Conservation (phyloP, 2,888 invertebrate genomes). For the Lacanobia oleracea region DNA sequence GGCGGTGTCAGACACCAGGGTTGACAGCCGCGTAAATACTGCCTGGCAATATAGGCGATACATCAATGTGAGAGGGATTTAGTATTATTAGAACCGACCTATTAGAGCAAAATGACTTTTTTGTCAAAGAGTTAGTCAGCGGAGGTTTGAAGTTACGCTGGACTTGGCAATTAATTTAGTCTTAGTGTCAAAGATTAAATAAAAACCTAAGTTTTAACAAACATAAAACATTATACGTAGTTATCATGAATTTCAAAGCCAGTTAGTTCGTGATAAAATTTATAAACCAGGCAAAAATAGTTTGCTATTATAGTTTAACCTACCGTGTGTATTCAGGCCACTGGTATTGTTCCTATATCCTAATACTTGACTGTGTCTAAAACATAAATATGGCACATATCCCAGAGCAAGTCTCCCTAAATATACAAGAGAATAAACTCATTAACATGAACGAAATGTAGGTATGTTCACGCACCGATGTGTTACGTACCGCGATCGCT, state of each 20-base stretch:
- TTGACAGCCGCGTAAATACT: constrained; percentile 21
- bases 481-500: constrained; percentile 15
- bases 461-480: constrained; percentile 6
- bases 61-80: background rate
- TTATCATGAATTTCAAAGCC: background rate
- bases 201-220: too few species aligned
- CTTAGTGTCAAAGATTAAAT: background rate
- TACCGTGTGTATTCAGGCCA: constrained; percentile 20
- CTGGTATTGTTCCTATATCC: constrained; percentile 4
- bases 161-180: background rate
- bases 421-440: constrained; percentile 41
- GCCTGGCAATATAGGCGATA: background rate
- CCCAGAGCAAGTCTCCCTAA: constrained; percentile 21
- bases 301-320: background rate
- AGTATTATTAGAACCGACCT: too few species aligned
- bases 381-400: constrained; percentile 7
- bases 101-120: background rate
- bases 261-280: background rate
- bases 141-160: background rate
- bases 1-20: constrained; percentile 21
- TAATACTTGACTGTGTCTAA: background rate
- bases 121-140: background rate
- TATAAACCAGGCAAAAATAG: background rate
- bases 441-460: constrained; percentile 47
- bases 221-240: too few species aligned